These are phyloP conservation scores for Drosophila tsacasi DNA, from an alignment of 1,140 invertebrate species.

Conservation along the genomic window DNA sequence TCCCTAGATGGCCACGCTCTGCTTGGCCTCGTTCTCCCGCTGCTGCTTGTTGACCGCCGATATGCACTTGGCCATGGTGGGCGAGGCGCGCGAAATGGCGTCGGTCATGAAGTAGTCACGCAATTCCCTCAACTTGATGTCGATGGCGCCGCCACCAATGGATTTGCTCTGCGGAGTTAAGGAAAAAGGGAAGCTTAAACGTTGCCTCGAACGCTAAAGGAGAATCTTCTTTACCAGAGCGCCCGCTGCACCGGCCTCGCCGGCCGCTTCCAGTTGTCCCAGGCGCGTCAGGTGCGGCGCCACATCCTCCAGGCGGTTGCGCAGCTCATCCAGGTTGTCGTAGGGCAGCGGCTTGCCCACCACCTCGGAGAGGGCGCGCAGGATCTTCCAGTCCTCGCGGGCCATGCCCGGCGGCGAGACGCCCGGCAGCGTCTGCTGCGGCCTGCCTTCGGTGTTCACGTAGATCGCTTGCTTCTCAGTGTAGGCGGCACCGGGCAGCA, in stretches of 20 bases:
- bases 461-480: constrained; percentile 99
- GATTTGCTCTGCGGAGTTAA: constrained; percentile 86
- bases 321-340: constrained; percentile 94
- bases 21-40: constrained; percentile 66
- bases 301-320: constrained; percentile 92
- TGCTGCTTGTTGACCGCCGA: constrained; percentile 92
- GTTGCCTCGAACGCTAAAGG: not conserved
- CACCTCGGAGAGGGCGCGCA: constrained; percentile 91
- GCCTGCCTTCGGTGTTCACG: constrained; percentile 98
- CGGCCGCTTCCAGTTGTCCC: constrained; percentile 93
- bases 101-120: constrained; percentile 99
- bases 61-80: constrained; percentile 99
- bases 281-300: constrained; percentile 95
- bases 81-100: constrained; percentile 96
- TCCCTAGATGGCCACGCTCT: constrained; percentile 61
- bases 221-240: constrained; percentile 86
- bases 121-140: constrained; percentile 92
- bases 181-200: too few species aligned
- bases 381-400: constrained; percentile 99
- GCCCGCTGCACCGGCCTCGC: constrained; percentile 90
- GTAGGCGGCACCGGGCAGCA: constrained; percentile 98
- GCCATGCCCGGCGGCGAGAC: constrained; percentile 97
- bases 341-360: constrained; percentile 93
- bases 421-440: constrained; percentile 96
- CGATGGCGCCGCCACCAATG: constrained; percentile 86